Base-by-base conservation (phyloP, 1,140 invertebrate genomes). In the Charaxes varanes region DNA sequence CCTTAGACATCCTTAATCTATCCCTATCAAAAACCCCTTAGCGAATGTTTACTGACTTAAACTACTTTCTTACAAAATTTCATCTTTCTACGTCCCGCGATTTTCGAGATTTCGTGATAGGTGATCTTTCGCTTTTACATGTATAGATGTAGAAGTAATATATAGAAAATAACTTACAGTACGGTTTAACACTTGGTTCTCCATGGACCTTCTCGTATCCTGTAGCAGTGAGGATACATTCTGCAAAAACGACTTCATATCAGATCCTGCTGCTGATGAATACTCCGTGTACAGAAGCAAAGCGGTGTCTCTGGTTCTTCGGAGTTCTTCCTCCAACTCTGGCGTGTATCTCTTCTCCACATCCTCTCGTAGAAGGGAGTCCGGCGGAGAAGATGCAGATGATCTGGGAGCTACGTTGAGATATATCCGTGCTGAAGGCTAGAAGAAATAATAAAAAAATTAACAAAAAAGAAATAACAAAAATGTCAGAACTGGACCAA, bases 261-360 rank as follows among this genome's bases (percentile, higher is more conserved):
- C 60, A 0, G 23, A 10, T 0, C 58, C 62, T 1, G 66, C 52
- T n/a, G 54, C 50, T 0, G 55, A 51, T 0, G 65, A 47, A 41
- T 59, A 77, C 46, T 77, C 72, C 0, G 61, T 79, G 41, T 70
- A 77, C 2, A 79, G 56, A 0, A 72, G 59, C 2, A 70, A 33
- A 0, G 59, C 64, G 3, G 72, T 66, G 0, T 36, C 42, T 32
- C 61, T 64, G 0, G 57, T 53, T 1, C 41, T 17, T 7, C 53
- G 33, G 10, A 74, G 42, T 7, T 78, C 53, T 6, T 58, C 26
- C 3, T 47, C n/a, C 35, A 71, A 42, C 35, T 71, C 63, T 2
- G 56, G 34, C 0, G 72, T 71, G 37, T 71, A 65, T n/a, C 64
- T 49, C 15, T 54, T 66, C 31, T 71, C 64, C 1, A 63, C 34